Conservation (phyloP, 2,113 vertebrate genomes). For the Emydura subglobosa region DNA sequence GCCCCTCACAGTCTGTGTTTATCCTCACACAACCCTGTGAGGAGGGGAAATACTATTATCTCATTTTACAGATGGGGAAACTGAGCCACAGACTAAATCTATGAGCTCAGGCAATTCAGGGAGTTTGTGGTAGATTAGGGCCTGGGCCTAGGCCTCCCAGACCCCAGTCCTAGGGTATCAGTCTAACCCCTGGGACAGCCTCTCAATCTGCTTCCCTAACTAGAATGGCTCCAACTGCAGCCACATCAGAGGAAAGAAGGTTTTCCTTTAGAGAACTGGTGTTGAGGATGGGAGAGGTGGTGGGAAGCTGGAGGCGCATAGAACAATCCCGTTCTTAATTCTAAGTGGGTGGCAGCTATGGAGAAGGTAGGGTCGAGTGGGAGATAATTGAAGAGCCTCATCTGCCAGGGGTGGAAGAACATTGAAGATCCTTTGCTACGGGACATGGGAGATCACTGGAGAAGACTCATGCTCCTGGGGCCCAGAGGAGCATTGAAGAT, state of each 20-base stretch:
- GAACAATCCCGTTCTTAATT: neutral
- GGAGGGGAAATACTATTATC: neutral
- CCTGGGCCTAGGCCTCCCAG: neutral
- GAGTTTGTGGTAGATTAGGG: neutral
- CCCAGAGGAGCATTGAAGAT: neutral
- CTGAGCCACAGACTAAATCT: neutral
- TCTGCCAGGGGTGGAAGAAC: neutral
- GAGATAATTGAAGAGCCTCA: neutral
- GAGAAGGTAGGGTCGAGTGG: neutral
- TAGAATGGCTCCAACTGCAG: neutral
- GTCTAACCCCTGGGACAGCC: neutral
- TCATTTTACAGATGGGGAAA: neutral
- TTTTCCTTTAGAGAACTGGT: neutral
- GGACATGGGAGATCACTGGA: neutral
- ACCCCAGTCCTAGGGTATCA: neutral
- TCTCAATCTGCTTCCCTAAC: neutral
- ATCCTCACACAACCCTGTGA: neutral
- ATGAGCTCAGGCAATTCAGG: neutral
- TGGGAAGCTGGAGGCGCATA: neutral
- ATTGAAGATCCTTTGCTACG: neutral
- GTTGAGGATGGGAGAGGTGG: neutral
- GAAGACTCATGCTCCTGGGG: neutral
- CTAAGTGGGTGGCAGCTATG: neutral
- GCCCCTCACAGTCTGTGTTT: neutral
- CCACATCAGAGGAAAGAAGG: neutral